These are phyloP conservation scores for Zaprionus davidi DNA, from an alignment of 1,140 invertebrate species.

Conservation along the genomic window DNA sequence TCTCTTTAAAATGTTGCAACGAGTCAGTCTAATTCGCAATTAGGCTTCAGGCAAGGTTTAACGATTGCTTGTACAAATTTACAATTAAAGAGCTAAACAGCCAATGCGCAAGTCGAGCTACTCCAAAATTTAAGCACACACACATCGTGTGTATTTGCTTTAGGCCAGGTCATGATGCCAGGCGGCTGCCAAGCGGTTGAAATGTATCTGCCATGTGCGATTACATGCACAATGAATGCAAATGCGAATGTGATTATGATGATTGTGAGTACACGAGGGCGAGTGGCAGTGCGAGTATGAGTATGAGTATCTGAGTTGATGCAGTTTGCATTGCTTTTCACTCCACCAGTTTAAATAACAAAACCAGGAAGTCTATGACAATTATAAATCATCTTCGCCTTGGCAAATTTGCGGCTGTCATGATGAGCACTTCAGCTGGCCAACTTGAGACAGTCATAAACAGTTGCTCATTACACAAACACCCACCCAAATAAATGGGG, in stretches of 20 bases:
- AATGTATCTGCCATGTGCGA: slow-evolving; percentile 63
- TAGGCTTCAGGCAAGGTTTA: not conserved
- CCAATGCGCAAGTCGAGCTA: slow-evolving; percentile 7
- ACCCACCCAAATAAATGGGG: slow-evolving; percentile 55
- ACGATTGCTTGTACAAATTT: not conserved
- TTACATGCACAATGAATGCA: slow-evolving; percentile 24
- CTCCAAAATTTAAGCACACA: not conserved
- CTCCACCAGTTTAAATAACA: slow-evolving; percentile 53
- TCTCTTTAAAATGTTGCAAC: not conserved
- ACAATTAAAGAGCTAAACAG: slow-evolving; percentile 3
- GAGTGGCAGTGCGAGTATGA: not conserved
- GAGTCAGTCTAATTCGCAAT: not conserved
- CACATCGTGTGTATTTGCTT: slow-evolving; percentile 29
- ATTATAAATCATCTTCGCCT: slow-evolving; percentile 79
- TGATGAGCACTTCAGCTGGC: slow-evolving; percentile 74
- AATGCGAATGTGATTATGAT: slow-evolving; percentile 1
- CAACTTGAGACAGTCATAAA: slow-evolving; percentile 55
- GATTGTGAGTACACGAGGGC: slow-evolving; percentile 28
- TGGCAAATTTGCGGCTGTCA: slow-evolving; percentile 73
- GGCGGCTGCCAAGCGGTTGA: slow-evolving; percentile 14
- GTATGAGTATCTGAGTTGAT: slow-evolving; percentile 7
- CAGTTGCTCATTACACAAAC: slow-evolving; percentile 55
- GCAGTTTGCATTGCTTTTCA: slow-evolving; percentile 60
- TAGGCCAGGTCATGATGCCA: slow-evolving; percentile 38
- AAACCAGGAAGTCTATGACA: slow-evolving; percentile 80